phyloP scores from a whole-genome alignment of 2,888 invertebrate species.

The Mythimna ferrago region DNA sequence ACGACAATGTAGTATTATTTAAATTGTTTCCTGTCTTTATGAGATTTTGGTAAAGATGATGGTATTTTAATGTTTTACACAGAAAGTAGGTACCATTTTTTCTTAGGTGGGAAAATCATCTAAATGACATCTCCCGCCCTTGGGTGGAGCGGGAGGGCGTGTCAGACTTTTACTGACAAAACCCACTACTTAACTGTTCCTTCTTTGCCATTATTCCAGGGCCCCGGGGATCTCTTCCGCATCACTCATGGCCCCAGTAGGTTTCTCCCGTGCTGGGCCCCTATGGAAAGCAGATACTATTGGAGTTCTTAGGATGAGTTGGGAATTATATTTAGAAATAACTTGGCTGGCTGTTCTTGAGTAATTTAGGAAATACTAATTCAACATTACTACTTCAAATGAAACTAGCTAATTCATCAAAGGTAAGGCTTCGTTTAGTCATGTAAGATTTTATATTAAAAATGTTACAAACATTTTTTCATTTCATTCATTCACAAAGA shows the following conservation, averaged over 20 bases:
- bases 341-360: not conserved
- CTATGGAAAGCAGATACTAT: not conserved
- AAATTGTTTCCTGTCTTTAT: constrained; percentile 54
- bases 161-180: too few relatives aligned
- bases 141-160: too few relatives aligned
- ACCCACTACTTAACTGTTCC: too few relatives aligned
- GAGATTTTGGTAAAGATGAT: constrained; percentile 12
- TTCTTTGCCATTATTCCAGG: too few relatives aligned
- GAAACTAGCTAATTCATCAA: not conserved
- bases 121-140: too few relatives aligned
- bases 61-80: constrained; percentile 42
- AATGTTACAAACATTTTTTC: not conserved
- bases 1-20: constrained; percentile 50
- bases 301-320: not conserved
- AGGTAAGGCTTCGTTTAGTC: not conserved
- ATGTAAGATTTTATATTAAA: not conserved
- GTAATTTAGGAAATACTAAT: not conserved
- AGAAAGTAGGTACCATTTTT: too few relatives aligned
- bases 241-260: too few relatives aligned
- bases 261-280: too few relatives aligned
- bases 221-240: too few relatives aligned
- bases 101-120: too few relatives aligned
- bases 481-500: constrained; percentile 2
- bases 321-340: not conserved
- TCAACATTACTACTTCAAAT: not conserved